These are phyloP conservation scores for Pterostichus madidus DNA, from an alignment of 2,888 invertebrate species.

Conservation along the genomic window DNA sequence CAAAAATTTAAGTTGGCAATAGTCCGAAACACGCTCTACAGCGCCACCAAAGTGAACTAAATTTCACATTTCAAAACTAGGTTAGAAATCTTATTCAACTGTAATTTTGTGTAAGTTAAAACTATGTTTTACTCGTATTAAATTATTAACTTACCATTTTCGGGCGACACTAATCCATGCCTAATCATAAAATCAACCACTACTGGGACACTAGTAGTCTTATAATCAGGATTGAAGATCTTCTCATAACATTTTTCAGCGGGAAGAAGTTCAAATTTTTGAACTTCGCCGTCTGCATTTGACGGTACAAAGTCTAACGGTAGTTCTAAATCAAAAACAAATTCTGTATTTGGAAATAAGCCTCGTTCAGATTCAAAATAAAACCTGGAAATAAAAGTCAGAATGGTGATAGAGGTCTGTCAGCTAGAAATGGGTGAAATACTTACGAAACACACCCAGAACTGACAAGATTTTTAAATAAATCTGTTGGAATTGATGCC, in stretches of 20 bases:
- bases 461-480: conserved; percentile 87
- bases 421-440: neutral
- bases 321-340: conserved; percentile 94
- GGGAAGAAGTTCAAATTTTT: conserved; percentile 91
- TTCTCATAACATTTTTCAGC: conserved; percentile 90
- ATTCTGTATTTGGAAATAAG: conserved; percentile 95
- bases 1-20: no score
- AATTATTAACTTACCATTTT: conserved; percentile 87
- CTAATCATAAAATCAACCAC: conserved; percentile 95
- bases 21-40: no score
- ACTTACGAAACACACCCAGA: conserved; percentile 90
- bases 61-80: no score
- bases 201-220: conserved; percentile 95
- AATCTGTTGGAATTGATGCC: conserved; percentile 90
- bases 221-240: conserved; percentile 91
- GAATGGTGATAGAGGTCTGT: no score
- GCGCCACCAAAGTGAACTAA: no score
- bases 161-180: conserved; percentile 92
- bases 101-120: no score
- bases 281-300: conserved; percentile 96
- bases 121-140: no score
- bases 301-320: conserved; percentile 94
- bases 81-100: no score
- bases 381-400: conserved; percentile 81
- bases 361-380: conserved; percentile 96